phyloP scores from a whole-genome alignment of 2,113 vertebrate species.

The Holacanthus passer region DNA sequence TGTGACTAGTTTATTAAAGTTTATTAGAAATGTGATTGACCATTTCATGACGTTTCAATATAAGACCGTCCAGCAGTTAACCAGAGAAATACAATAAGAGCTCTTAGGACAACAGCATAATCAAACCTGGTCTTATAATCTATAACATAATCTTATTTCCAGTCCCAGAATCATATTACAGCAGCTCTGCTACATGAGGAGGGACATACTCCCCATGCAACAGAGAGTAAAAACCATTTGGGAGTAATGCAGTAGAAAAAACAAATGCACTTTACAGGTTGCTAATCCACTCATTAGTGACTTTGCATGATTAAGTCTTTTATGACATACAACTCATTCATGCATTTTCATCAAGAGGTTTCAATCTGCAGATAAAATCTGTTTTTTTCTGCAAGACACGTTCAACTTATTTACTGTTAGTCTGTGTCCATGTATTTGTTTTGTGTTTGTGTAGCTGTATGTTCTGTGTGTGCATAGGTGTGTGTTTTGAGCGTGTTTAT shows the following conservation, averaged over 20 bases:
- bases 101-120: not conserved
- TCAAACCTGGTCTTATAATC: not conserved
- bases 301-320: not conserved
- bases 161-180: not conserved
- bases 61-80: too few species aligned
- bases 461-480: constrained; percentile 25
- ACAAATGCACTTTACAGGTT: not conserved
- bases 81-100: not conserved
- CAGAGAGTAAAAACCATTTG: not conserved
- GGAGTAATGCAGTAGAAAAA: not conserved
- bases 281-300: not conserved
- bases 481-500: constrained; percentile 34
- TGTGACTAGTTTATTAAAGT: too few species aligned
- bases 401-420: not conserved
- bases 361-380: not conserved
- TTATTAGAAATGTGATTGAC: not conserved
- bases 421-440: not conserved
- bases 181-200: not conserved
- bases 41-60: not conserved
- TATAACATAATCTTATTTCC: not conserved
- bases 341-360: not conserved
- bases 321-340: not conserved
- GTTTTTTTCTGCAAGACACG: not conserved
- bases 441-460: constrained; percentile 41
- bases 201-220: not conserved